These are phyloP conservation scores for Vicugna pacos DNA, from an alignment of 2,113 vertebrate species.

Conservation along the genomic window DNA sequence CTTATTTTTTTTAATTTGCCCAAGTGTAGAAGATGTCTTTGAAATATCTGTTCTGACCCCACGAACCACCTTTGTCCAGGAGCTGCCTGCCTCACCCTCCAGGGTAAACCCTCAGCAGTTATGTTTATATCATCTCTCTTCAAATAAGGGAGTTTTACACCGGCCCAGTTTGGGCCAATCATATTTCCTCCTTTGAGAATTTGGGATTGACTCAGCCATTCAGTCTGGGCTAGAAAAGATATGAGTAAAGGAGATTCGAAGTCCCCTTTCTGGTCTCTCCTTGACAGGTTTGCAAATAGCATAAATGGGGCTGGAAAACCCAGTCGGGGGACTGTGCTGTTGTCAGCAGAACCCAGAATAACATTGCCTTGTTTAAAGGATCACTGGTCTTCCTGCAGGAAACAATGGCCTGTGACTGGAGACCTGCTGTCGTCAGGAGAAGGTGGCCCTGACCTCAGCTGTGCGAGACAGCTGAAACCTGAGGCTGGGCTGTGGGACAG, in stretches of 20 bases:
- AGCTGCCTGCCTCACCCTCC: background rate
- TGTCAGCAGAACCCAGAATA: constrained; percentile 7
- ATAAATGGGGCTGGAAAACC: background rate
- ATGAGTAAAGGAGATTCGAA: background rate
- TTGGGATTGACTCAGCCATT: background rate
- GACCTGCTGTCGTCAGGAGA: background rate
- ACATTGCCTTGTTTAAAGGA: background rate
- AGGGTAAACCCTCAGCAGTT: background rate
- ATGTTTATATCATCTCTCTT: background rate
- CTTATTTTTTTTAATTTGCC: background rate
- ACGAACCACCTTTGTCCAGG: background rate
- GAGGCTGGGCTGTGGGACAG: background rate
- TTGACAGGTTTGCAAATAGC: background rate
- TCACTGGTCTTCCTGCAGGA: constrained; percentile 48
- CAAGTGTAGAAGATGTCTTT: background rate
- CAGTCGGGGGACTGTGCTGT: too few species aligned
- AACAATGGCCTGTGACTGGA: background rate
- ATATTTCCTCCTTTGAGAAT: background rate
- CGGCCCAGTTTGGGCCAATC: background rate
- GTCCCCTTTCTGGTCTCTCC: background rate
- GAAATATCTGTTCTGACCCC: background rate
- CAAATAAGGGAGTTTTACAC: background rate
- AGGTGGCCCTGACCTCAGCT: background rate
- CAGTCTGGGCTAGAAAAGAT: background rate
- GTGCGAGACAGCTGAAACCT: background rate